Base-by-base conservation (phyloP, 2,888 invertebrate species). In the Galerucella calmariensis region DNA sequence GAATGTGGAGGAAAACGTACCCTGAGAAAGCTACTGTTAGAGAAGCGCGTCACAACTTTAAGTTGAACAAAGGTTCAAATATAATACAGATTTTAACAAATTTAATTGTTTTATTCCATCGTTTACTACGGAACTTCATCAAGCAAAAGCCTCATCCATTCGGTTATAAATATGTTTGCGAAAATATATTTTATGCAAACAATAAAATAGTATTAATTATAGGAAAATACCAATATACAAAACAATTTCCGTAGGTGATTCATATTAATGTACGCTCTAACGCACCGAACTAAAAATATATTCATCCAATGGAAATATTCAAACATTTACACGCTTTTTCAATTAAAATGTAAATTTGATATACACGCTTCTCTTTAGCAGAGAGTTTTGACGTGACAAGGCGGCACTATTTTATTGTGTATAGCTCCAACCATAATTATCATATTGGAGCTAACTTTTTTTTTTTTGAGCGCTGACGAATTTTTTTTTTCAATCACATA, bases 261-360 rank as follows among this genome's bases (percentile, higher is more conserved):
- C 16, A 20, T 56, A 56, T 56, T 9, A 10, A 56, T 56, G 20
- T 56, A 56, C 27, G n/a, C 35, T 62, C 12, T 41, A 62, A 62
- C 35, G 62, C 41, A 62, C 14, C 35, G n/a, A 8, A 41, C 62
- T 41, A 14, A n/a, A 41, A 35, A n/a, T 41, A 62, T 41, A 62
- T 62, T 62, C n/a, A 62, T 62, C 14, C 10, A 41, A 62, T 62
- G 35, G 27, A 62, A 41, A 41, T 62, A 62, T 62, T 62, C 62
- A 35, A 62, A 62, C 62, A 62, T 62, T 41, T 62, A n/a, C n/a
- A n/a, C n/a, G n/a, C n/a, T n/a, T n/a, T n/a, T 61, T 61, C 62
- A 62, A 62, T 62, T 62, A 62, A 62, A 62, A 62, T 62, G 62
- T 41, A 62, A 62, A 62, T 62, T 35, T 41, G 35, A 62, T 41